Conservation (phyloP, 2,113 vertebrate species). For the Gopherus flavomarginatus region DNA sequence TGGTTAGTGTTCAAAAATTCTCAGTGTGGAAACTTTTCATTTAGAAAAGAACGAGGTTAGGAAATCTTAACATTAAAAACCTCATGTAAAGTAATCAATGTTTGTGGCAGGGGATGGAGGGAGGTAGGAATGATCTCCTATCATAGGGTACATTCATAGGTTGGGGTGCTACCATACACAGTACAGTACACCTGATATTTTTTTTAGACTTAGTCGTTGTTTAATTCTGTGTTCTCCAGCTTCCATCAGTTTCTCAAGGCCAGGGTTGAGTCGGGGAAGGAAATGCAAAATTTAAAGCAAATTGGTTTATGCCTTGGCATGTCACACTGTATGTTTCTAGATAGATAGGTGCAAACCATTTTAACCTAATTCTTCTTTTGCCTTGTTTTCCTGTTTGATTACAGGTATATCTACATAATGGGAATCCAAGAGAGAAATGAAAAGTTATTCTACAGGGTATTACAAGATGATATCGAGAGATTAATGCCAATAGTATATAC, state of each 20-base stretch:
- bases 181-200: rapidly evolving
- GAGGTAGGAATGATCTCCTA: background rate
- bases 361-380: background rate
- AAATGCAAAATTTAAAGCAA: background rate
- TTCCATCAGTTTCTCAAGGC: rapidly evolving
- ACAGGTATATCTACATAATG: slow-evolving; percentile 97
- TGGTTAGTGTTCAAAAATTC: background rate
- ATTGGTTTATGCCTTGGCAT: rapidly evolving
- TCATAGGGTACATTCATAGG: rapidly evolving
- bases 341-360: rapidly evolving
- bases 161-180: rapidly evolving
- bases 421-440: slow-evolving; percentile 98
- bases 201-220: background rate
- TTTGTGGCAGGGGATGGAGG: background rate
- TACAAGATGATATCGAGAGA: slow-evolving; percentile 94
- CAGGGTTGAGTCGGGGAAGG: rapidly evolving
- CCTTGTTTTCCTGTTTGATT: background rate
- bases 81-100: background rate
- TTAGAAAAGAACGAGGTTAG: background rate
- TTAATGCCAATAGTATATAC: slow-evolving; percentile 98
- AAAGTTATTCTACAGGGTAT: slow-evolving; percentile 92
- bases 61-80: background rate
- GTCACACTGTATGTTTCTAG: background rate
- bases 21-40: background rate
- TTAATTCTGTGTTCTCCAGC: background rate